Evolutionary conservation across 2,113 vertebrate species (phyloP).

Genomic region (Hystrix brachyura): DNA sequence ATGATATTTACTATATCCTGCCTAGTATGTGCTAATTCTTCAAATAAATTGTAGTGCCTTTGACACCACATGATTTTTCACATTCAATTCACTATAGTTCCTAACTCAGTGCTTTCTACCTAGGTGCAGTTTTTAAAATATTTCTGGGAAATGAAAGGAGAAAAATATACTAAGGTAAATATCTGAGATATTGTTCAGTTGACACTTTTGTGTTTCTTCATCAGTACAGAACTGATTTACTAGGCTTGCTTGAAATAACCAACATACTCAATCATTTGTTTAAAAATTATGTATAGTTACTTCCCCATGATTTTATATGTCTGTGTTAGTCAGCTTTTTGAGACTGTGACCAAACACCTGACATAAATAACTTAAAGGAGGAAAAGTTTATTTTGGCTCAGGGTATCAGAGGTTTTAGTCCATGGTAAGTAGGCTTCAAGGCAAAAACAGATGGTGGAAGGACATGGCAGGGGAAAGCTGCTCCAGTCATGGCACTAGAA

Average conservation of each 20-base stretch:
- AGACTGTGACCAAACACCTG: background rate
- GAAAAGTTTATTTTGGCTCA: background rate
- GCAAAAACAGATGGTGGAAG: background rate
- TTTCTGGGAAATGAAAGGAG: background rate
- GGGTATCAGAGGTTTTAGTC: background rate
- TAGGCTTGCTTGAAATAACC: background rate
- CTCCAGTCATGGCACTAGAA: background rate
- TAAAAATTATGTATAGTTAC: background rate
- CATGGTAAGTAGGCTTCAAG: background rate
- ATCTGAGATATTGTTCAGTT: background rate
- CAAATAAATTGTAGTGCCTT: background rate
- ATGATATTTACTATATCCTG: background rate
- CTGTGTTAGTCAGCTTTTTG: background rate
- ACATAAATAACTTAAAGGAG: background rate
- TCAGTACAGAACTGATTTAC: background rate
- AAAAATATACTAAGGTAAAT: background rate
- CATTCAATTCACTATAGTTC: background rate
- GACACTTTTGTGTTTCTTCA: conserved; percentile 5
- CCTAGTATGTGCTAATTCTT: background rate
- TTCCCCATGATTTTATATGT: background rate
- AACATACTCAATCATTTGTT: background rate
- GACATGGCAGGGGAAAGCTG: background rate
- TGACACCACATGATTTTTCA: background rate
- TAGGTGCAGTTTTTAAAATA: background rate
- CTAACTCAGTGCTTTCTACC: background rate